phyloP scores from a whole-genome alignment of 2,888 invertebrate species.

The Amphimallon solstitiale region DNA sequence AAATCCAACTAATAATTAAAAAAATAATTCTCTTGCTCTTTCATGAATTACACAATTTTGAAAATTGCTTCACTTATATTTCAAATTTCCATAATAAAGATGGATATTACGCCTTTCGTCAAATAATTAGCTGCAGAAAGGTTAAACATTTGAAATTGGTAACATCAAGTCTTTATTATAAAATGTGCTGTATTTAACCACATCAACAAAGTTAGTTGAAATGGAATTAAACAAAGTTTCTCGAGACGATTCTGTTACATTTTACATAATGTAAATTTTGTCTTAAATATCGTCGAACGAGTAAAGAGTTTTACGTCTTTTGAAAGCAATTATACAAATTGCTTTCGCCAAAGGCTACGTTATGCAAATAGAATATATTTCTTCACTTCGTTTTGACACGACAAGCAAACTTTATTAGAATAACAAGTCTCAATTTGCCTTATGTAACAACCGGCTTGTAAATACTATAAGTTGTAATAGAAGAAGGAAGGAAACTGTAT shows the following conservation, averaged over 20 bases:
- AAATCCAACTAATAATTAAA: too few relatives aligned
- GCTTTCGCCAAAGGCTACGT: neutral
- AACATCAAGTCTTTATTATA: neutral
- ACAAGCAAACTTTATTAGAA: constrained; percentile 4
- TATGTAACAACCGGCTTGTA: neutral
- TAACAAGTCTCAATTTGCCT: constrained; percentile 12
- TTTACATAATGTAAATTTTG: neutral
- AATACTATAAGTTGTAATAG: too few relatives aligned
- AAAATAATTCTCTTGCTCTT: too few relatives aligned
- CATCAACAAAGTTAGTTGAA: constrained; percentile 1
- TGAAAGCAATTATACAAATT: constrained; percentile 7
- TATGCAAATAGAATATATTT: constrained; percentile 5
- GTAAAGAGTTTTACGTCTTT: constrained; percentile 3
- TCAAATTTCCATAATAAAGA: too few relatives aligned
- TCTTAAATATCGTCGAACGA: neutral
- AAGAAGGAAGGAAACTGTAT: too few relatives aligned
- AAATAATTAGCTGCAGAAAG: neutral
- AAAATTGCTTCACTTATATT: too few relatives aligned
- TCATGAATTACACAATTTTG: too few relatives aligned
- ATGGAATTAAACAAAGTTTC: neutral
- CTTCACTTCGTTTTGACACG: neutral
- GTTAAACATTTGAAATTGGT: neutral
- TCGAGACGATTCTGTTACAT: neutral
- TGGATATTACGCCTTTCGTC: neutral
- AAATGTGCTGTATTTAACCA: neutral